These are phyloP conservation scores for Brienomyrus brachyistius DNA, from an alignment of 2,113 vertebrate species.

Conservation along the genomic window DNA sequence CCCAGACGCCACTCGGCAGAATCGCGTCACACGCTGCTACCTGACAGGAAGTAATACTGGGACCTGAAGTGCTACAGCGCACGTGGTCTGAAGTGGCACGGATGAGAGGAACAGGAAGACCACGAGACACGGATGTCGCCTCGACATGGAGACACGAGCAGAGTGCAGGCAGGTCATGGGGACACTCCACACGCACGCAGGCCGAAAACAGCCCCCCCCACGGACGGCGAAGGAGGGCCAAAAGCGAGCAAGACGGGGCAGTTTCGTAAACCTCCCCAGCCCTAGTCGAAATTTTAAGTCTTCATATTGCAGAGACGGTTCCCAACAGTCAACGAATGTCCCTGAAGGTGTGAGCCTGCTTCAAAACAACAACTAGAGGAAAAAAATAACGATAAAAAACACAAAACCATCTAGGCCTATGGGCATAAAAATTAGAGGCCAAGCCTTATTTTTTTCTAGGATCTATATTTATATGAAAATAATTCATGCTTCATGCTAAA, in stretches of 20 bases:
- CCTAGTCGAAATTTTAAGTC: slow-evolving; percentile 44
- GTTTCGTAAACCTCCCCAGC: slow-evolving; percentile 46
- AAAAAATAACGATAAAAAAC: slow-evolving; percentile 38
- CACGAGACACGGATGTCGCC: slow-evolving; percentile 26
- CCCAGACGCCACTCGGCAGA: slow-evolving; percentile 21
- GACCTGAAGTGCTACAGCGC: slow-evolving; percentile 31
- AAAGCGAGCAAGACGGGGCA: slow-evolving; percentile 46
- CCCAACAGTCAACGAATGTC: slow-evolving; percentile 55
- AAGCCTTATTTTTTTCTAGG: slow-evolving; percentile 68
- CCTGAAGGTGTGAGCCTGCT: slow-evolving; percentile 84
- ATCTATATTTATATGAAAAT: slow-evolving; percentile 96
- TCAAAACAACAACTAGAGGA: slow-evolving; percentile 48
- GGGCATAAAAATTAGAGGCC: slow-evolving; percentile 86
- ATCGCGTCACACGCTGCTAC: not conserved
- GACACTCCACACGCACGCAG: slow-evolving; percentile 35
- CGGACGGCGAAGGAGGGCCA: slow-evolving; percentile 43
- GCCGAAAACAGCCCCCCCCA: slow-evolving; percentile 35
- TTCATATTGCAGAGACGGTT: slow-evolving; percentile 50
- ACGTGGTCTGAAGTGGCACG: slow-evolving; percentile 10
- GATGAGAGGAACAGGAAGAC: slow-evolving; percentile 37
- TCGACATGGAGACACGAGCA: slow-evolving; percentile 22
- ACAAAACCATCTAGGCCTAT: slow-evolving; percentile 67
- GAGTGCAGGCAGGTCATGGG: slow-evolving; percentile 45
- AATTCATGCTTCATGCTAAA: slow-evolving; percentile 97
- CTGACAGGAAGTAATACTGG: slow-evolving; percentile 33